phyloP scores from a whole-genome alignment of 2,113 vertebrate species.

The Blennius ocellaris region DNA sequence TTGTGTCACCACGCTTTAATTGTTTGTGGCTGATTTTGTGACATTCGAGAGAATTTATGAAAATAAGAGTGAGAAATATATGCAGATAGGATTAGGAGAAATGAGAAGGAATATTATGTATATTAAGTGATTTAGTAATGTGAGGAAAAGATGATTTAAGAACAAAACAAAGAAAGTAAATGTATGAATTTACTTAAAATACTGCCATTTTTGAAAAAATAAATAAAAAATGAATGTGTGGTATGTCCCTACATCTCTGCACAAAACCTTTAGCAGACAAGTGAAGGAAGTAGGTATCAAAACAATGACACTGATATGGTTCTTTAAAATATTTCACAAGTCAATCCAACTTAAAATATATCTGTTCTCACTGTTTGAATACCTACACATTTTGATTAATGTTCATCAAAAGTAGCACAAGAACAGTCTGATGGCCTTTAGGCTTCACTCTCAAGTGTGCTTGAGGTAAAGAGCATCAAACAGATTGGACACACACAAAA shows the following conservation, averaged over 20 bases:
- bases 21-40: conserved; percentile 26
- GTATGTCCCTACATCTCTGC: conserved; percentile 29
- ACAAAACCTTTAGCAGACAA: conserved; percentile 7
- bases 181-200: conserved; percentile 7
- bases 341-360: background rate
- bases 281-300: conserved; percentile 33
- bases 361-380: conserved; percentile 27
- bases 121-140: conserved; percentile 23
- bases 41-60: conserved; percentile 7
- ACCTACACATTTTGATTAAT: conserved; percentile 32
- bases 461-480: conserved; percentile 65
- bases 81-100: conserved; percentile 1
- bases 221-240: conserved; percentile 20
- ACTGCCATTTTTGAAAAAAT: conserved; percentile 17
- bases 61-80: conserved; percentile 13
- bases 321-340: background rate
- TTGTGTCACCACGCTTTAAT: conserved; percentile 20
- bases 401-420: conserved; percentile 13
- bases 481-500: conserved; percentile 51
- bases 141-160: conserved; percentile 22
- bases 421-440: conserved; percentile 45
- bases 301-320: conserved; percentile 19
- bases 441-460: conserved; percentile 39
- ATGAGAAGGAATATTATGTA: background rate
- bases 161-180: conserved; percentile 34